Evolutionary conservation across 2,888 invertebrate species (phyloP), one percentile per base, ranked within the genome.

Genomic region (Aromia moschata): DNA sequence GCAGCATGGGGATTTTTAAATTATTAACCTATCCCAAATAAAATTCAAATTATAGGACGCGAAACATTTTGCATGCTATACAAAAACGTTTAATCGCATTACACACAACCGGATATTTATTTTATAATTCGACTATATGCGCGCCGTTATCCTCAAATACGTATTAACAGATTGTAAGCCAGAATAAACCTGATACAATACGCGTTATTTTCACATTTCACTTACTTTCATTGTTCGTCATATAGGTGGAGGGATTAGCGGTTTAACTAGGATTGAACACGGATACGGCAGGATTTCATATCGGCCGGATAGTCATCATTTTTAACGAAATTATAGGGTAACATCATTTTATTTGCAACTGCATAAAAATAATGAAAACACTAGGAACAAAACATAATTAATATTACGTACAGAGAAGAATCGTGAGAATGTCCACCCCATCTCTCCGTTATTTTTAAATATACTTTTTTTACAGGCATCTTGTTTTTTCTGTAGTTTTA

Each of bases 71-170:
- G 52, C 59, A 60, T 59, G 59, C 57, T 60, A 56, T 56, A 49
- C 52, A 62, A 69, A 72, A 73, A 70, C 71, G 70, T 70, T 73
- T 74, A 75, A 75, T 74, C 74, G 74, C 70, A 74, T 75, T 72
- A 73, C 66, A 70, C 68, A 70, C 67, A 51, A 43, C 49, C 52
- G 68, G 70, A 70, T 64, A 71, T 72, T 73, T 70, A 73, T 73
- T 74, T 72, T 65, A 70, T 72, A 72, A 73, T 71, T 72, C 71
- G 64, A 66, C 69, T 58, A 58, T 43, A 60, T 58, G 44, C 49
- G 58, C 57, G 25, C 46, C 51, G 56, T 62, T 57, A 59, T 60
- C 55, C 44, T 46, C 56, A 64, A 40, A 55, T 55, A 44, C 61
- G 57, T 58, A 61, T 64, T 59, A 64, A 64, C 64, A 62, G 58